Evolutionary conservation across 2,888 invertebrate genomes (phyloP).

Genomic region (Chrysomela aeneicollis): DNA sequence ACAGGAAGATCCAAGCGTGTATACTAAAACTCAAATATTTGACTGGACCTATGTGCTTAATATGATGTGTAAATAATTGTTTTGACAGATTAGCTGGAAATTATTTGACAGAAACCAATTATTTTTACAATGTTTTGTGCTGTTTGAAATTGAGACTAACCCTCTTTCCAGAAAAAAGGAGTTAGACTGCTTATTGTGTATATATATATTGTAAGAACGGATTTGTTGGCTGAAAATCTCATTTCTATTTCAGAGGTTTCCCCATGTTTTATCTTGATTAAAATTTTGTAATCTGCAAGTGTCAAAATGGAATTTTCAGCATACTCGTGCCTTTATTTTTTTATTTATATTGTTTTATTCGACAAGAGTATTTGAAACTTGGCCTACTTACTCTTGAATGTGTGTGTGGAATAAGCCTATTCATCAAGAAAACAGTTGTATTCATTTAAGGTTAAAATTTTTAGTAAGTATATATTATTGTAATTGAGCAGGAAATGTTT

Average conservation of each 20-base stretch:
- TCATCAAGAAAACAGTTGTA: neutral
- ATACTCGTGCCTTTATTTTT: constrained; percentile 50
- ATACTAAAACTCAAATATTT: no score
- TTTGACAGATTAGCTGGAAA: neutral
- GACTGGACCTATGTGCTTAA: neutral
- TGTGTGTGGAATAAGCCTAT: neutral
- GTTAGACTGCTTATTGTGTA: constrained; percentile 49
- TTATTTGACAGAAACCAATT: constrained; percentile 14
- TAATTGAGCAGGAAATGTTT: constrained; percentile 23
- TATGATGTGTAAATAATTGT: constrained; percentile 5
- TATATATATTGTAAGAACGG: constrained; percentile 34
- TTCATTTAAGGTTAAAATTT: constrained; percentile 30
- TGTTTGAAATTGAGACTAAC: constrained; percentile 24
- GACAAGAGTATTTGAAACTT: constrained; percentile 41
- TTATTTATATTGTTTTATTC: constrained; percentile 44
- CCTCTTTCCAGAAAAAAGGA: constrained; percentile 42
- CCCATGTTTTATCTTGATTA: constrained; percentile 28
- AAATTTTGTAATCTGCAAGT: constrained; percentile 28
- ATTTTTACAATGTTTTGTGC: constrained; percentile 24
- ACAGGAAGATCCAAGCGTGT: no score
- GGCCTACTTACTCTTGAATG: constrained; percentile 41
- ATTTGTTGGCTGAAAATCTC: constrained; percentile 48
- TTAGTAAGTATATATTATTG: constrained; percentile 27
- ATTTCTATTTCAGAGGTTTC: constrained; percentile 27
- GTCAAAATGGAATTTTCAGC: constrained; percentile 47